Conservation (phyloP, 2,797 vertebrate genomes). For the Melanotaenia boesemani region DNA sequence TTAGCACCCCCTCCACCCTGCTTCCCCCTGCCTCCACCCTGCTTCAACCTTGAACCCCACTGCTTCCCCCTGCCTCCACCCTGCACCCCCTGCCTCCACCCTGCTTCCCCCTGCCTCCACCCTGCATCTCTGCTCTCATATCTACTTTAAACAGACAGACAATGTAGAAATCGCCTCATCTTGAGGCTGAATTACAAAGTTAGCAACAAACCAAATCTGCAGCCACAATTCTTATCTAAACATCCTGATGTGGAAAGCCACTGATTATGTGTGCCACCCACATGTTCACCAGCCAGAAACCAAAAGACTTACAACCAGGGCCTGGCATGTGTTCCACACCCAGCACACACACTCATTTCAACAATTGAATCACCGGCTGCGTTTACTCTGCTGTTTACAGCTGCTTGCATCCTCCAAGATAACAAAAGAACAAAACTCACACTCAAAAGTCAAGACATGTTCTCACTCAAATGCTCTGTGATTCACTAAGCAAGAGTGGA, state of each 20-base stretch:
- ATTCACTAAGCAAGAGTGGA: slow-evolving; percentile 42
- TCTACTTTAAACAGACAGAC: slow-evolving; percentile 45
- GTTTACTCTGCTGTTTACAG: slow-evolving; percentile 18
- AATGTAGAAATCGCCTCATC: slow-evolving; percentile 53
- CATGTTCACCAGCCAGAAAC: slow-evolving; percentile 60
- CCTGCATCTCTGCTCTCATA: slow-evolving; percentile 27
- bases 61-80: not conserved
- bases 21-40: too few relatives aligned
- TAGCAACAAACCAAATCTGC: slow-evolving; percentile 60
- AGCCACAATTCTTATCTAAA: slow-evolving; percentile 68
- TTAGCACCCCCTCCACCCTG: not conserved
- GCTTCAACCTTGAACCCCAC: not conserved
- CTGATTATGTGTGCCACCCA: slow-evolving; percentile 65
- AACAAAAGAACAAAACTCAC: slow-evolving; percentile 7
- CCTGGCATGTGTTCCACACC: slow-evolving; percentile 33
- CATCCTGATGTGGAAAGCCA: slow-evolving; percentile 69
- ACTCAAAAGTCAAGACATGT: too few relatives aligned
- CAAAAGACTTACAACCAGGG: slow-evolving; percentile 25
- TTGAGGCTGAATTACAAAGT: slow-evolving; percentile 59
- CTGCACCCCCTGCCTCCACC: not conserved
- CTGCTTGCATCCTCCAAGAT: slow-evolving; percentile 40
- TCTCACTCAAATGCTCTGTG: not conserved
- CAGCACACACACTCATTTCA: slow-evolving; percentile 48
- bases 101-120: not conserved
- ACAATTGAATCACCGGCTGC: slow-evolving; percentile 23